These are phyloP conservation scores for Platichthys flesus DNA, from an alignment of 2,113 vertebrate genomes.

Conservation along the genomic window DNA sequence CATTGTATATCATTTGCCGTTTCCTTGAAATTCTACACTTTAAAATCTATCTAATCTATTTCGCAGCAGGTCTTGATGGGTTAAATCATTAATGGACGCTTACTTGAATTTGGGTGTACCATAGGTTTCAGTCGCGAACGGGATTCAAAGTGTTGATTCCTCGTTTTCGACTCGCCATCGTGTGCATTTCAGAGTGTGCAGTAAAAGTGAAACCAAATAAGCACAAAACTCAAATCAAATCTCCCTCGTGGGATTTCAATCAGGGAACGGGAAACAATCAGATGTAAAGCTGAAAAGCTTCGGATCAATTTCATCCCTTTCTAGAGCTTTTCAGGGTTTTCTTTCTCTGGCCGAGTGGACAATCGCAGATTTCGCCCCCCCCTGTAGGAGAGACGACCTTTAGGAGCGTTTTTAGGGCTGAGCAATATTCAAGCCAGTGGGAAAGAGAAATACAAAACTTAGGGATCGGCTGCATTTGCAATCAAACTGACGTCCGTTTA, in stretches of 20 bases:
- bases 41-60: too few species aligned
- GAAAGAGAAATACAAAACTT: constrained; percentile 29
- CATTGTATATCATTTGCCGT: too few species aligned
- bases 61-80: background rate
- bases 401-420: constrained; percentile 18
- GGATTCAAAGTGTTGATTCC: constrained; percentile 2
- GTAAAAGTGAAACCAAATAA: constrained; percentile 65
- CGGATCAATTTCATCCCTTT: constrained; percentile 22
- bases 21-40: too few species aligned
- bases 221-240: constrained; percentile 64
- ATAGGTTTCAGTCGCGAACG: constrained; percentile 23
- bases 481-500: constrained; percentile 55
- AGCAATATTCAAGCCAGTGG: constrained; percentile 71
- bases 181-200: constrained; percentile 37
- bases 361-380: constrained; percentile 65
- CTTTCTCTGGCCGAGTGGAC: constrained; percentile 67
- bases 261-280: constrained; percentile 76
- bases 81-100: constrained; percentile 25
- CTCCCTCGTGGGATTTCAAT: constrained; percentile 58
- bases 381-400: constrained; percentile 29
- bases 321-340: constrained; percentile 30
- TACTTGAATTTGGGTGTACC: constrained; percentile 65
- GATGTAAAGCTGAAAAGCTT: constrained; percentile 41
- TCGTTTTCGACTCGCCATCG: constrained; percentile 31
- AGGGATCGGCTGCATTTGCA: constrained; percentile 60